Evolutionary conservation across 2,888 invertebrate species (phyloP).

Genomic region (Ashinkailepas kermadecensis): DNA sequence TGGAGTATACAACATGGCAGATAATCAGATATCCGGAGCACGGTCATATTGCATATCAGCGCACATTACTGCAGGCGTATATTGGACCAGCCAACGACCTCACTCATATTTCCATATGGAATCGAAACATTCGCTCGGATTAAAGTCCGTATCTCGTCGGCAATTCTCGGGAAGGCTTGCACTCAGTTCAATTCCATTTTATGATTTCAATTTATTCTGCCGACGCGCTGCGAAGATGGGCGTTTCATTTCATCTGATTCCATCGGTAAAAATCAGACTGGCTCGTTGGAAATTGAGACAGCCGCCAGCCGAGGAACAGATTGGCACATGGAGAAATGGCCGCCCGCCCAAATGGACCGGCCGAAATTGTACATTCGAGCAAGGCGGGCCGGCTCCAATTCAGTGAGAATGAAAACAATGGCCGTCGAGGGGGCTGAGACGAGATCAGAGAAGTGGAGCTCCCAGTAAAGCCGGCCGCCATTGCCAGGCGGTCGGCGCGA

Average conservation of each 20-base stretch:
- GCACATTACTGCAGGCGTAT: too few relatives aligned
- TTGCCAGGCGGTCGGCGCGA: not conserved
- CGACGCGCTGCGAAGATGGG: not conserved
- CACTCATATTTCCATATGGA: constrained; percentile 6
- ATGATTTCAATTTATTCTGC: constrained; percentile 15
- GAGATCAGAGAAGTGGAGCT: not conserved
- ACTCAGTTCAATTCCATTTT: constrained; percentile 14
- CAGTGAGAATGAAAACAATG: constrained; percentile 11
- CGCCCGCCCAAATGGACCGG: not conserved
- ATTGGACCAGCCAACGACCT: not conserved
- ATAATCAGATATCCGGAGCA: too few relatives aligned
- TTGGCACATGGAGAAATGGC: constrained; percentile 20
- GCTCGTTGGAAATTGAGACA: constrained; percentile 13
- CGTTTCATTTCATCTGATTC: constrained; percentile 19
- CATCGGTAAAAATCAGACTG: constrained; percentile 17
- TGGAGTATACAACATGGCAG: too few relatives aligned
- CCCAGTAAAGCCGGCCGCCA: not conserved
- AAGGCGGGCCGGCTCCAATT: not conserved
- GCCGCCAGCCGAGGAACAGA: constrained; percentile 6
- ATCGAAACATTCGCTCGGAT: constrained; percentile 9
- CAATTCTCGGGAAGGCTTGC: not conserved
- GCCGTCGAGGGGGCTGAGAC: not conserved
- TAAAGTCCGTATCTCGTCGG: not conserved
- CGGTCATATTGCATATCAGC: too few relatives aligned
- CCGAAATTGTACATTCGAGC: constrained; percentile 5